Evolutionary conservation across 2,113 vertebrate genomes (phyloP).

Genomic region (Gopherus flavomarginatus): DNA sequence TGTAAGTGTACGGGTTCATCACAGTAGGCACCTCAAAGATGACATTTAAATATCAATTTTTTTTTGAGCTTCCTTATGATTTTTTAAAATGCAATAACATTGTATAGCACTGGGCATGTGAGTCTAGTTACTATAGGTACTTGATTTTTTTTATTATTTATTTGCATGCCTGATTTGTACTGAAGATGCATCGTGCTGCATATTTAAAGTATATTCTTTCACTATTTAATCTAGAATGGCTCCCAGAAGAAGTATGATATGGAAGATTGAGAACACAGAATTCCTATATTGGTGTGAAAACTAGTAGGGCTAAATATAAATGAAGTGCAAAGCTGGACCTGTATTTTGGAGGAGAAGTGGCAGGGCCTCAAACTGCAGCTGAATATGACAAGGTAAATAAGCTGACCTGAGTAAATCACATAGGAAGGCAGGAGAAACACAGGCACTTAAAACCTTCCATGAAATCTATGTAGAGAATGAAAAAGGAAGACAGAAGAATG

Average conservation of each 20-base stretch:
- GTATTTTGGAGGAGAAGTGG: background rate
- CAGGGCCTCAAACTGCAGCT: background rate
- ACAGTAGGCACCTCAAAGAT: background rate
- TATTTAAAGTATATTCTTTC: background rate
- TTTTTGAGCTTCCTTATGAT: background rate
- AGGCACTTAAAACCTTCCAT: background rate
- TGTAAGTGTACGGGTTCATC: accelerated
- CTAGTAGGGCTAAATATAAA: background rate
- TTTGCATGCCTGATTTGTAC: background rate
- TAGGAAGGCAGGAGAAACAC: background rate
- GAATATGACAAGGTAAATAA: background rate
- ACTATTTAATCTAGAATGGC: background rate
- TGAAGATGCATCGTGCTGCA: accelerated
- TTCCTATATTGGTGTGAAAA: background rate
- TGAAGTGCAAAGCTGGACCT: background rate
- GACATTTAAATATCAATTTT: background rate
- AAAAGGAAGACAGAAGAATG: background rate
- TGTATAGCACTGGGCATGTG: background rate
- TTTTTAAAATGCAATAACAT: background rate
- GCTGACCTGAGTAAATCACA: background rate
- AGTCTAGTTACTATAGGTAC: background rate
- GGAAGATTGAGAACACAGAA: background rate
- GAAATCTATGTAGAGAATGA: background rate
- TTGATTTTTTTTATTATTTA: background rate
- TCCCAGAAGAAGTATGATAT: background rate